Evolutionary conservation across 2,797 vertebrate genomes (phyloP).

Genomic region (Cossypha niveicapilla): DNA sequence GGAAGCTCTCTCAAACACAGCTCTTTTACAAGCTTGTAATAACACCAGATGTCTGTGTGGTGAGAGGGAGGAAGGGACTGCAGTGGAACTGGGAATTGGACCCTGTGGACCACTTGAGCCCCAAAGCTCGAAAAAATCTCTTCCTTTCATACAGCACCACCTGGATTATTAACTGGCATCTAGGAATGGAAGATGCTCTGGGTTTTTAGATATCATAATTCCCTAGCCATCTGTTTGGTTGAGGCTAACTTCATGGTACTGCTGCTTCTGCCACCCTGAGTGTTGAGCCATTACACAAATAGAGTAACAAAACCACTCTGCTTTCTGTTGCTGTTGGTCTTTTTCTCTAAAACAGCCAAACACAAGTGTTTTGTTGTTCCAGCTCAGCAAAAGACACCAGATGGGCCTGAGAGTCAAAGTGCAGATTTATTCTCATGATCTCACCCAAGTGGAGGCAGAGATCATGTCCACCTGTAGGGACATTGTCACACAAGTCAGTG

Average conservation of each 20-base stretch:
- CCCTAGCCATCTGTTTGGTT: constrained; percentile 53
- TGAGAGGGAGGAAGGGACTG: background rate
- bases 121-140: constrained; percentile 20
- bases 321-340: constrained; percentile 11
- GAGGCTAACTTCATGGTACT: constrained; percentile 1
- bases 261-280: constrained; percentile 16
- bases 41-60: constrained; percentile 63
- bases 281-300: constrained; percentile 53
- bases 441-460: background rate
- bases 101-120: constrained; percentile 54
- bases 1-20: constrained; percentile 29
- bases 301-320: constrained; percentile 6
- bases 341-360: constrained; percentile 36
- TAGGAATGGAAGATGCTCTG: constrained; percentile 15
- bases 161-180: constrained; percentile 44
- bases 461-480: background rate
- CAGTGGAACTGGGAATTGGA: constrained; percentile 45
- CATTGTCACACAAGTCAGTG: background rate
- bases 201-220: constrained; percentile 50
- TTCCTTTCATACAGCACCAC: constrained; percentile 31
- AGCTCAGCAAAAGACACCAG: background rate
- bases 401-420: background rate
- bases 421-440: constrained; percentile 2
- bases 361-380: background rate
- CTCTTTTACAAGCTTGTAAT: constrained; percentile 64